Conservation (phyloP, 2,797 vertebrate species). For the Hephaestus fuliginosus region DNA sequence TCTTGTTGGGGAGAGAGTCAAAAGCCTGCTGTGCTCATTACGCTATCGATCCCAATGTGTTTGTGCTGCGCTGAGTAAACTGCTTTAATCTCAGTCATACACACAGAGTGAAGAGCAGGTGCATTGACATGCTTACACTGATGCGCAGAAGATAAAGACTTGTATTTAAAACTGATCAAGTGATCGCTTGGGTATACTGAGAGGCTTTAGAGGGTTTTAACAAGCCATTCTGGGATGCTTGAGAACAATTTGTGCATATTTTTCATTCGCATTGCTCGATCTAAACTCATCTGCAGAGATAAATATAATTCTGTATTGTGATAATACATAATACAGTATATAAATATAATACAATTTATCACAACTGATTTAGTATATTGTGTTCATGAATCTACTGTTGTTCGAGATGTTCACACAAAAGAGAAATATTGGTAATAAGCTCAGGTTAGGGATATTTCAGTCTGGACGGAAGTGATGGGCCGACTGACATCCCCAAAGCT, state of each 20-base stretch:
- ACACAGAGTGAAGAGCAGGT: conserved; percentile 20
- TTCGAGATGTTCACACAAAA: neutral
- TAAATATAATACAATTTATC: no score
- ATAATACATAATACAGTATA: no score
- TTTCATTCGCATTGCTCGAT: neutral
- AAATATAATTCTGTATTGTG: neutral
- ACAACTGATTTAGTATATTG: neutral
- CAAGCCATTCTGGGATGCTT: neutral
- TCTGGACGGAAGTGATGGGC: neutral
- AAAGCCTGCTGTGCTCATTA: conserved; percentile 71
- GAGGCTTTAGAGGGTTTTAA: neutral
- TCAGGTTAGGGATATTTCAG: neutral
- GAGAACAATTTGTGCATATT: neutral
- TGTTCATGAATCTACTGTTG: neutral
- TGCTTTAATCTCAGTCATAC: conserved; percentile 54
- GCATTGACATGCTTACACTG: neutral
- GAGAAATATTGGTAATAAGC: neutral
- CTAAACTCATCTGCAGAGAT: neutral
- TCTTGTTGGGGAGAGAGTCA: conserved; percentile 63
- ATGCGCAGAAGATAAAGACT: conserved; percentile 6
- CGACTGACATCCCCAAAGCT: neutral
- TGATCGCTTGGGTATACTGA: neutral
- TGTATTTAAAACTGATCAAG: conserved; percentile 15
- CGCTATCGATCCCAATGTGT: conserved; percentile 70
- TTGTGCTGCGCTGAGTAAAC: conserved; percentile 67